Evolutionary conservation across 1,140 invertebrate species (phyloP).

Genomic region (Hycleus cichorii): DNA sequence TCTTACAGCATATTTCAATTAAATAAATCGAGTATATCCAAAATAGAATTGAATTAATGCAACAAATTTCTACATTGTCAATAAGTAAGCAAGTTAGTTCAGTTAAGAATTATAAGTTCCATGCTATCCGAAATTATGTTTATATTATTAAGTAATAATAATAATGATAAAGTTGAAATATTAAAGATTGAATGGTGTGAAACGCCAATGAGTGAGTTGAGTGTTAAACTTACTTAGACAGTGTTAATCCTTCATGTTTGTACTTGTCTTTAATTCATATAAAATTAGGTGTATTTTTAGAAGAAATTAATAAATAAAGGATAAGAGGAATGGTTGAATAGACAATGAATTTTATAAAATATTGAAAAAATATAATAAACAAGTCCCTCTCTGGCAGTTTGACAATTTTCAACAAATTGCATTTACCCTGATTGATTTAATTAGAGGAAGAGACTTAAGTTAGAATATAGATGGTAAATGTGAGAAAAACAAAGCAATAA

Average conservation of each 20-base stretch:
- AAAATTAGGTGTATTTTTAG: background rate
- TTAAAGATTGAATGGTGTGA: constrained; percentile 17
- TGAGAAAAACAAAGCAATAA: too few species aligned
- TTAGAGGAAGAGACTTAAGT: too few species aligned
- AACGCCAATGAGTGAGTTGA: constrained; percentile 15
- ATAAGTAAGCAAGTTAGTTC: constrained; percentile 7
- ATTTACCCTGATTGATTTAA: too few species aligned
- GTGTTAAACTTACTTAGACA: constrained; percentile 34
- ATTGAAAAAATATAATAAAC: too few species aligned
- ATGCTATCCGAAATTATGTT: constrained; percentile 11
- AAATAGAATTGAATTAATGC: constrained; percentile 4
- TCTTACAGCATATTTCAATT: too few species aligned
- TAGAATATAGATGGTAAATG: too few species aligned
- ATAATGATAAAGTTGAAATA: constrained; percentile 23
- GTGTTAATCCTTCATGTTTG: constrained; percentile 34
- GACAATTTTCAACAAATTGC: too few species aligned
- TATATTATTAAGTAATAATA: constrained; percentile 9
- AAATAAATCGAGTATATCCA: too few species aligned
- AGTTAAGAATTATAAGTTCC: background rate
- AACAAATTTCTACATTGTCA: constrained; percentile 7
- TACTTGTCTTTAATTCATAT: constrained; percentile 28
- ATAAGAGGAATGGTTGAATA: too few species aligned
- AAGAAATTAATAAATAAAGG: too few species aligned
- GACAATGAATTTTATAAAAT: too few species aligned
- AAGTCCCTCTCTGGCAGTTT: too few species aligned